These are phyloP conservation scores for Eupithecia dodoneata DNA, from an alignment of 2,888 invertebrate genomes.

Conservation along the genomic window DNA sequence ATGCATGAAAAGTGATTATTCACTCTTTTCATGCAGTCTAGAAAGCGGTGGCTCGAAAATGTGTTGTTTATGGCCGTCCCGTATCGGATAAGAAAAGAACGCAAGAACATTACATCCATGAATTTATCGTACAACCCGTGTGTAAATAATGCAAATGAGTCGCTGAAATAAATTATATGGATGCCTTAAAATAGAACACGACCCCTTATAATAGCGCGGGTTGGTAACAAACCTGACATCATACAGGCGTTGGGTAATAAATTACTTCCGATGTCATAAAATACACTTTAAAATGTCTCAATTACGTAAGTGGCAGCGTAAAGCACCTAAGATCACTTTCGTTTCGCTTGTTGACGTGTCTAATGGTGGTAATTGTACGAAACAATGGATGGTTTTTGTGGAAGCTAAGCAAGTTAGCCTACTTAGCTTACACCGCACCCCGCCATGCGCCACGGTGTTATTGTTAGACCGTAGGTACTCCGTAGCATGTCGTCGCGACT, in stretches of 20 bases:
- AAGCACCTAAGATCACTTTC: conserved; percentile 50
- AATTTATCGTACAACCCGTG: conserved; percentile 41
- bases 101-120: conserved; percentile 43
- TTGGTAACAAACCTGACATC: conserved; percentile 20
- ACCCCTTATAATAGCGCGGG: conserved; percentile 24
- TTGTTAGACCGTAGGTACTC: conserved; percentile 8
- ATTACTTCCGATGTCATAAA: conserved; percentile 28
- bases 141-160: conserved; percentile 45
- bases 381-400: conserved; percentile 46
- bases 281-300: conserved; percentile 34
- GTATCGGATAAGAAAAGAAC: conserved; percentile 39
- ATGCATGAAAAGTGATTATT: conserved; percentile 55
- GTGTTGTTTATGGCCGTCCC: conserved; percentile 44
- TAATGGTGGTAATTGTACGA: conserved; percentile 37
- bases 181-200: conserved; percentile 39
- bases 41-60: conserved; percentile 37
- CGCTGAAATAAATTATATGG: conserved; percentile 40
- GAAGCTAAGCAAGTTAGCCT: conserved; percentile 14
- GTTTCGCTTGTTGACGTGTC: conserved; percentile 44
- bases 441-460: conserved; percentile 9
- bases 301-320: conserved; percentile 47
- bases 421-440: conserved; percentile 7
- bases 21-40: conserved; percentile 44
- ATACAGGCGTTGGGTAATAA: conserved; percentile 21
- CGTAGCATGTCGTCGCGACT: conserved; percentile 21